Conservation (phyloP, 2,797 vertebrate species). For the Ispidina lecontei region DNA sequence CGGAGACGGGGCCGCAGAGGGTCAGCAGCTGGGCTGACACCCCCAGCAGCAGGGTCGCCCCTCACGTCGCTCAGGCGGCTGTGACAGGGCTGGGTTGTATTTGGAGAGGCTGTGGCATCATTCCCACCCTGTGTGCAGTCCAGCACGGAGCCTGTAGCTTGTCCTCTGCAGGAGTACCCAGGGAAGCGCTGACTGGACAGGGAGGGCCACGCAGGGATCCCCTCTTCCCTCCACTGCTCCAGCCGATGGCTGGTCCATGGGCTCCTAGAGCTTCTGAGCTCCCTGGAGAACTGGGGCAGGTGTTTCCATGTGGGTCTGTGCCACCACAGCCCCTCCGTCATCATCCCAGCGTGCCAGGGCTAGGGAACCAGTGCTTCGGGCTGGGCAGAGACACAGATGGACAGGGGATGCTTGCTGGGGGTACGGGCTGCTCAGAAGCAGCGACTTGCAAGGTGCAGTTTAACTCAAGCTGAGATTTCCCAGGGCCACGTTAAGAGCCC, state of each 20-base stretch:
- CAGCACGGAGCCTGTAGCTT: neutral
- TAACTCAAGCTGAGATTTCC: neutral
- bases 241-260: rapidly evolving
- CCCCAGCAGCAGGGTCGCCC: neutral
- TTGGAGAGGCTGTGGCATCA: neutral
- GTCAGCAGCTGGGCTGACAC: neutral
- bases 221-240: rapidly evolving
- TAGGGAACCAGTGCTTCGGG: neutral
- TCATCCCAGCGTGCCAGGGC: rapidly evolving
- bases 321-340: rapidly evolving
- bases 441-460: too few species aligned
- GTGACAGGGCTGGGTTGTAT: neutral
- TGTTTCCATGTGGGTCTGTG: neutral
- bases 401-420: neutral
- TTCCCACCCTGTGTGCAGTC: neutral
- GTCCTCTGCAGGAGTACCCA: neutral
- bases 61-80: rapidly evolving
- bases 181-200: rapidly evolving
- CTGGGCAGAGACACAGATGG: neutral
- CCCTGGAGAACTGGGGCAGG: rapidly evolving
- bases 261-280: neutral
- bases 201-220: neutral
- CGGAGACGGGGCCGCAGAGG: rapidly evolving
- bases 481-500: rapidly evolving
- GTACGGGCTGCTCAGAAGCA: neutral